These are phyloP conservation scores for Deladenus siricidicola DNA, from an alignment of 2,888 invertebrate species.

Conservation along the genomic window DNA sequence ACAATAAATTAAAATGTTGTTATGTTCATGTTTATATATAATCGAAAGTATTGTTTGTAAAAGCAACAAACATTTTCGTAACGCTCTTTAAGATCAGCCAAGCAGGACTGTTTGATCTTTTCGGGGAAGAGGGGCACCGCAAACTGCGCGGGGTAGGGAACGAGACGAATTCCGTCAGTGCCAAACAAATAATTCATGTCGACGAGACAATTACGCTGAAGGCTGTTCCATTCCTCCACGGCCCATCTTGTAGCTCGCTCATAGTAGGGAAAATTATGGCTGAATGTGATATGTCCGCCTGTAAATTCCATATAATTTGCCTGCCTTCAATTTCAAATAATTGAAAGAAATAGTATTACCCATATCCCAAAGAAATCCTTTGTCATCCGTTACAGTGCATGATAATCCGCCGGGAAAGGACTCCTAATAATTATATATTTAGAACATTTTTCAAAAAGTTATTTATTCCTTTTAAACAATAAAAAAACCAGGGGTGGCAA, in stretches of 20 bases:
- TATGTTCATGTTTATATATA: too few relatives aligned
- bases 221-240: slow-evolving; percentile 50
- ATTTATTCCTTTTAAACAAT: background rate
- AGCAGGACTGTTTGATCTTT: slow-evolving; percentile 39
- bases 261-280: slow-evolving; percentile 52
- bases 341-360: too few relatives aligned
- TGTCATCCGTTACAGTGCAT: slow-evolving; percentile 46
- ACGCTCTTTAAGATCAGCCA: slow-evolving; percentile 47
- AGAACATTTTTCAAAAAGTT: too few relatives aligned
- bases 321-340: too few relatives aligned
- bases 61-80: slow-evolving; percentile 40
- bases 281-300: slow-evolving; percentile 51
- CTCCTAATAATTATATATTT: too few relatives aligned
- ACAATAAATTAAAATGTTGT: background rate
- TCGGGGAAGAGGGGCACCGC: slow-evolving; percentile 52
- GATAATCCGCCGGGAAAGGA: slow-evolving; percentile 45
- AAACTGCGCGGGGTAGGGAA: slow-evolving; percentile 52
- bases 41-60: background rate
- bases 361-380: slow-evolving; percentile 54
- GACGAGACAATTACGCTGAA: slow-evolving; percentile 49
- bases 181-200: slow-evolving; percentile 51
- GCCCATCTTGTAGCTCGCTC: slow-evolving; percentile 51
- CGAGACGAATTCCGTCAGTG: slow-evolving; percentile 41
- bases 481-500: background rate
- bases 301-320: background rate